Conservation (phyloP, 2,113 vertebrate genomes). For the Serinus canaria region DNA sequence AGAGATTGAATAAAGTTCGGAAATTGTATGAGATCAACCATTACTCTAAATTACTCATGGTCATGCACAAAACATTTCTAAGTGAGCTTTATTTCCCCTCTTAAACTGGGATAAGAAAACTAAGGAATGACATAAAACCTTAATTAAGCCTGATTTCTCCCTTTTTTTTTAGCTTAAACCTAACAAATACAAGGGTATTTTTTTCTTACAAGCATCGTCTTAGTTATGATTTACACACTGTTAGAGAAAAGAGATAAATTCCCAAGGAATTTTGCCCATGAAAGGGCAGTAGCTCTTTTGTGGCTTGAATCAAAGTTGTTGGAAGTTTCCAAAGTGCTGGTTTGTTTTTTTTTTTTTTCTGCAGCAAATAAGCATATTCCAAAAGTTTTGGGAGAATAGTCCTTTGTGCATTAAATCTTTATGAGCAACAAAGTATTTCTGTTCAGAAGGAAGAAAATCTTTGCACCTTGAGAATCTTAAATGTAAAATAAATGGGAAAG, state of each 20-base stretch:
- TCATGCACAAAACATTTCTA: background rate
- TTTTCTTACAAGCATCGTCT: background rate
- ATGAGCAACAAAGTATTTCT: background rate
- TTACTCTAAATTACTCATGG: background rate
- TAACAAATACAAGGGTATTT: background rate
- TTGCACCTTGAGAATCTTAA: background rate
- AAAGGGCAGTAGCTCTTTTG: background rate
- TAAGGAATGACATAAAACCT: background rate
- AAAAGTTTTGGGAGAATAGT: background rate
- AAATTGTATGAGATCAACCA: background rate
- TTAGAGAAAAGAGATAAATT: background rate
- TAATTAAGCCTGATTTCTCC: background rate
- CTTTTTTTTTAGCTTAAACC: background rate
- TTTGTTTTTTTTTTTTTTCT: background rate
- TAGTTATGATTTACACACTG: background rate
- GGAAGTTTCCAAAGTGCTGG: background rate
- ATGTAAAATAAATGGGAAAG: background rate
- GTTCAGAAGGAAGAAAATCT: background rate
- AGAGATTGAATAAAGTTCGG: conserved; percentile 4
- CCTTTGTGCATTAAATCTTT: background rate
- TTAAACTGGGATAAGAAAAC: background rate
- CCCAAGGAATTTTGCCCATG: background rate
- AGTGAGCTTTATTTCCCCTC: background rate
- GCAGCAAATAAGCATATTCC: background rate
- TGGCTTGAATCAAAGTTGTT: background rate